Conservation (phyloP, 2,113 vertebrate species). For the Stigmatopora nigra region DNA sequence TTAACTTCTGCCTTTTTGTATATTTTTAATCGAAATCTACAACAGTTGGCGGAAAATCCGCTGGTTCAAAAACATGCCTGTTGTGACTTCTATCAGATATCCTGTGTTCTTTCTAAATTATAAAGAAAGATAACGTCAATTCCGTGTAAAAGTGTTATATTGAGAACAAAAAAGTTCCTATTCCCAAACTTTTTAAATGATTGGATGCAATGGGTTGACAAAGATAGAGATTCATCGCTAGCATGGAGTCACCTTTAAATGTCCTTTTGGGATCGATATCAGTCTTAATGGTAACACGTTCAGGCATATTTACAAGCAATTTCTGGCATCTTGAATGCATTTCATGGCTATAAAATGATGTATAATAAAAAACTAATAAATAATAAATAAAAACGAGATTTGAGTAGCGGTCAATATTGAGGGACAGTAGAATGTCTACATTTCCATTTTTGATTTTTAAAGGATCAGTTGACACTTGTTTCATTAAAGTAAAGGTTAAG, state of each 20-base stretch:
- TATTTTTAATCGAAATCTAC: constrained; percentile 27
- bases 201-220: no score
- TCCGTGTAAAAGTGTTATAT: not conserved
- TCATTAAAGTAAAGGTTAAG: constrained; percentile 48
- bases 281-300: not conserved
- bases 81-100: constrained; percentile 1
- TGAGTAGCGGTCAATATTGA: constrained; percentile 22
- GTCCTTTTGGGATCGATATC: not conserved
- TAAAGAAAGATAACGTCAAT: constrained; percentile 6
- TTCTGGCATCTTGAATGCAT: constrained; percentile 12
- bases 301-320: constrained; percentile 13
- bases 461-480: constrained; percentile 26
- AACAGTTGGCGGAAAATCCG: constrained; percentile 11
- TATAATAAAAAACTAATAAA: not conserved
- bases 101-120: not conserved
- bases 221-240: no score
- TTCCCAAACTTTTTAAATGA: no score
- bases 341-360: constrained; percentile 15
- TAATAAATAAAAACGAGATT: not conserved
- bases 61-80: not conserved
- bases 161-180: not conserved
- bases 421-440: not conserved
- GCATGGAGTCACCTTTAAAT: no score
- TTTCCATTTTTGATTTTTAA: constrained; percentile 38
- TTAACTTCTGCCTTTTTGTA: constrained; percentile 7